Base-by-base conservation (phyloP, 2,113 vertebrate species). In the Emberiza fucata region DNA sequence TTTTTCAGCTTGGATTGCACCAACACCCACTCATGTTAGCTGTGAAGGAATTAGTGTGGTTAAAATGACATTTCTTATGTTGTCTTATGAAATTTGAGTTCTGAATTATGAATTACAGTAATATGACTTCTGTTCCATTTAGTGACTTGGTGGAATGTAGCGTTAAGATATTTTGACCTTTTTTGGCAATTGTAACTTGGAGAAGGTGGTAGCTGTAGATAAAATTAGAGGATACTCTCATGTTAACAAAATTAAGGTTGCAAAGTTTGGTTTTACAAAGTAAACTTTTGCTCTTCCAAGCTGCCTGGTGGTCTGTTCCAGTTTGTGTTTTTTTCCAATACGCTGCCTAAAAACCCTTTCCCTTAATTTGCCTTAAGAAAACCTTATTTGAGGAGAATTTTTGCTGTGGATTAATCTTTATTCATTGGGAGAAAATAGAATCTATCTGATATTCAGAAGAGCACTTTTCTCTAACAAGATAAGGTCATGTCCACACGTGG, bases 21-120 rank as follows among this genome's bases (percentile, higher is more conserved):
- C 98, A 98, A 97, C 95, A 97, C 97, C 97, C 97, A 97, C 97
- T 98, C 98, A 97, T 97, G 92, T 95, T 97, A 98, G 98, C 98
- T 97, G 95, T 72, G 86, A 97, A 97, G 96, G 96, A 97, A 96
- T 96, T 84, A 50, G 93, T 94, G 96, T 69, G 97, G 98, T 98
- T 95, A 88, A 94, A 84, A 94, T 96, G 96, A 97, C 96, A 92
- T 97, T 95, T 94, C 96, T 96, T 96, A 95, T 97, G 97, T 96
- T 97, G 98, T 97, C 97, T 97, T 83, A 79, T 87, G 97, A 97
- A 98, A 98, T 97, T 92, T 39, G 96, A 98, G 98, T 94, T 95
- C 95, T 98, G 97, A 98, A 98, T 98, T 96, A 97, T 96, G 95
- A 97, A 98, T 97, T 90, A 94, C 65, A 71, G 95, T 95, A 95